phyloP scores from a whole-genome alignment of 2,113 vertebrate genomes.

The Vidua macroura region DNA sequence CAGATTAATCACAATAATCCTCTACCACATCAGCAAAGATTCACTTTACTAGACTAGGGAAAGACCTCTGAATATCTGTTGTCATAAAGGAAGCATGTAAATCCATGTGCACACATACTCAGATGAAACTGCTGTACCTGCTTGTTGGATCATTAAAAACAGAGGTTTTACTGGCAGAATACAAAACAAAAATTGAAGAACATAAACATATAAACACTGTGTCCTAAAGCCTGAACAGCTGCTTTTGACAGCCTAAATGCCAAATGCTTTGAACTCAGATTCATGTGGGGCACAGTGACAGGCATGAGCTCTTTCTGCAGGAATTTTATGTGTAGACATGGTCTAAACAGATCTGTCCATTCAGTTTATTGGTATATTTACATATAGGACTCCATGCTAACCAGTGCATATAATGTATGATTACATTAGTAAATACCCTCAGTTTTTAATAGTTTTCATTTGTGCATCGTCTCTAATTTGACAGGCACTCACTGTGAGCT shows the following conservation, averaged over 20 bases:
- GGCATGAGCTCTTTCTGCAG: neutral
- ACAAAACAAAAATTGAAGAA: neutral
- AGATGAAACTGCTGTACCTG: neutral
- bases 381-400: neutral
- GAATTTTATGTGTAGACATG: neutral
- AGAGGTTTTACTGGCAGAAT: neutral
- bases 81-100: rapidly evolving
- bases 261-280: neutral
- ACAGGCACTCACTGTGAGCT: neutral
- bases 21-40: neutral
- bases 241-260: neutral
- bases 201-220: neutral
- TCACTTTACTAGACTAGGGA: neutral
- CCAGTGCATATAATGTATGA: neutral
- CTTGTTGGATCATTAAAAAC: neutral
- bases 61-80: neutral
- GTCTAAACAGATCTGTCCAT: neutral
- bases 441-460: neutral
- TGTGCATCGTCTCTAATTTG: neutral
- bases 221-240: neutral
- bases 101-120: neutral
- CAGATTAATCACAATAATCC: neutral
- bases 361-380: neutral
- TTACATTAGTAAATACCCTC: neutral
- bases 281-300: neutral